Percentiles rank a stretch among this genome's conserved stretches.
Evolutionary conservation across 1,140 invertebrate species (phyloP).

Genomic region (Neodiprion virginianus): DNA sequence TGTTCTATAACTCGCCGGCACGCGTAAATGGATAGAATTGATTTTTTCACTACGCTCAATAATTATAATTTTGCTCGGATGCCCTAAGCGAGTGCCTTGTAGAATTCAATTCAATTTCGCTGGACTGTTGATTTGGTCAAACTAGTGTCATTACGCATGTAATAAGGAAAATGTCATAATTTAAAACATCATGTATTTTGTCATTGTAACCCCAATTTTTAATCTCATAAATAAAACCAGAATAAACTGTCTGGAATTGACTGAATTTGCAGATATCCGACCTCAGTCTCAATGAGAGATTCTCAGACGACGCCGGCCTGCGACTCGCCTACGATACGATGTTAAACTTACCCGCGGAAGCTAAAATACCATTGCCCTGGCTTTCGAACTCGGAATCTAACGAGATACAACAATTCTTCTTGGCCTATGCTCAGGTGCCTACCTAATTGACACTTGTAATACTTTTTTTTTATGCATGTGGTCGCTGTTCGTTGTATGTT

Average conservation of each 20-base stretch:
- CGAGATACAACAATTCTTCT: constrained; percentile 39
- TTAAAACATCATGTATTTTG: no score
- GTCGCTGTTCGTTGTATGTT: no score
- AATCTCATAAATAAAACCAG: neutral
- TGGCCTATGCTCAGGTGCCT: constrained; percentile 46
- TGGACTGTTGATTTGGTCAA: neutral
- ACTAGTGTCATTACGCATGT: neutral
- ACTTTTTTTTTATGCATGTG: no score
- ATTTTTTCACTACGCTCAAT: no score
- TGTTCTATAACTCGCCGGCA: no score
- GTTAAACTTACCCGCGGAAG: constrained; percentile 23
- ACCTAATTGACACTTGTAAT: no score
- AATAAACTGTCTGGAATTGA: neutral
- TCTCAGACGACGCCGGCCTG: constrained; percentile 41
- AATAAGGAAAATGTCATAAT: no score
- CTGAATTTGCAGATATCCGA: constrained; percentile 33
- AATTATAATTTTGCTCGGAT: neutral
- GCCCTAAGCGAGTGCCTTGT: neutral
- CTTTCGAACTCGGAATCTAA: constrained; percentile 27
- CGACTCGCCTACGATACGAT: constrained; percentile 46
- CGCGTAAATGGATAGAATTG: no score
- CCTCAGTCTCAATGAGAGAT: constrained; percentile 40
- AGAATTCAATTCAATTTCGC: neutral
- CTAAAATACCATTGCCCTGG: constrained; percentile 36
- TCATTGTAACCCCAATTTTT: no score